Evolutionary conservation across 2,113 vertebrate genomes (phyloP).

Genomic region (Orientallactaga bullata): DNA sequence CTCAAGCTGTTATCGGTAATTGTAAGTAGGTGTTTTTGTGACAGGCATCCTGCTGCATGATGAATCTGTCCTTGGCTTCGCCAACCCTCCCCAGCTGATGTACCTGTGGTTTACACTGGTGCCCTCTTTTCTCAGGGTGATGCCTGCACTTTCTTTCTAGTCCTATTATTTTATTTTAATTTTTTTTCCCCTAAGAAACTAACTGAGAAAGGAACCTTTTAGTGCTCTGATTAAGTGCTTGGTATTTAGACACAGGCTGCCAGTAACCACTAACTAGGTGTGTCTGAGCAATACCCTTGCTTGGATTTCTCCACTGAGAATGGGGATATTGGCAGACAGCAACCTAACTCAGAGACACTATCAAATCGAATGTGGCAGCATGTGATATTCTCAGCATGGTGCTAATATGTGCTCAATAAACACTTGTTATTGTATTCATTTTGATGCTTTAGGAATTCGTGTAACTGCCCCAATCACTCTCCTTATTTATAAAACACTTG

Average conservation of each 20-base stretch:
- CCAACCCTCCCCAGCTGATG: background rate
- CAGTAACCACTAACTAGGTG: background rate
- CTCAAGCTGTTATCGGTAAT: conserved; percentile 71
- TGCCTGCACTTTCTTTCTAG: background rate
- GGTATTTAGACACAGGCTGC: background rate
- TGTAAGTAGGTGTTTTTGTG: conserved; percentile 70
- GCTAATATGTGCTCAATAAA: background rate
- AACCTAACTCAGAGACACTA: background rate
- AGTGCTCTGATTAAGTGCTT: background rate
- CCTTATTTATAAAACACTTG: background rate
- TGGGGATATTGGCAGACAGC: background rate
- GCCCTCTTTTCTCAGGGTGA: background rate
- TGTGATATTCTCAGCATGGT: background rate
- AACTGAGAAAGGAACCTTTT: background rate
- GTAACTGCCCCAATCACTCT: background rate
- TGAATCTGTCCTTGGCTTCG: conserved; percentile 48
- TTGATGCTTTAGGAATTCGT: background rate
- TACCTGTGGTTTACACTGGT: background rate
- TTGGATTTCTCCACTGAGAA: background rate
- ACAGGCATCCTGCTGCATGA: conserved; percentile 5
- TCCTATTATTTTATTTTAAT: background rate
- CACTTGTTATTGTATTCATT: background rate
- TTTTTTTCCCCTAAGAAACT: background rate
- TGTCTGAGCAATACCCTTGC: background rate
- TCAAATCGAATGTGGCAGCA: background rate